A percentile compares a stretch with the other conserved stretches of the same genome.
These are phyloP conservation scores for Leuciscus waleckii DNA, from an alignment of 2,797 vertebrate genomes.

Conservation along the genomic window DNA sequence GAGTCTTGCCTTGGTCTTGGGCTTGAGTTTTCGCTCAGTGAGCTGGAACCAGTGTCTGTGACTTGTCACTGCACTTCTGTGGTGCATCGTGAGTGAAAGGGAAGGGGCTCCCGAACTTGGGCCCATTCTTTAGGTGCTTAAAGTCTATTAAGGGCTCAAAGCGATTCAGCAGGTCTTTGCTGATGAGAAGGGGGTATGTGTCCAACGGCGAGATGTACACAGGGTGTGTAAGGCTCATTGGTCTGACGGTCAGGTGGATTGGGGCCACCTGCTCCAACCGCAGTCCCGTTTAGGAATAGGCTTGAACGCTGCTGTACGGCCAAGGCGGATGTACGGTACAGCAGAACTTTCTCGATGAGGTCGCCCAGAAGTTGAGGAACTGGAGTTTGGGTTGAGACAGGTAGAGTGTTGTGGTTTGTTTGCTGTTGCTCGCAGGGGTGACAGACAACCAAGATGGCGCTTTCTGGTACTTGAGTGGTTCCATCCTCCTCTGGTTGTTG, in stretches of 20 bases:
- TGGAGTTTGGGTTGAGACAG: too few relatives aligned
- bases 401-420: too few relatives aligned
- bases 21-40: accelerated
- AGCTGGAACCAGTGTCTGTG: neutral
- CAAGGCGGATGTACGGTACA: too few relatives aligned
- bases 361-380: too few relatives aligned
- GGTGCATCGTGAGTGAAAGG: neutral
- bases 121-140: neutral
- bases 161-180: constrained; percentile 13
- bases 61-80: neutral
- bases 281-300: neutral
- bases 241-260: constrained; percentile 17
- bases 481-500: too few relatives aligned
- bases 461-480: too few relatives aligned
- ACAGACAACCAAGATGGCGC: neutral
- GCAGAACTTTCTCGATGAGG: too few relatives aligned
- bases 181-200: constrained; percentile 14
- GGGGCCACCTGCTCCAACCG: neutral
- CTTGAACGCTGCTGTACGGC: too few relatives aligned
- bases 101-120: constrained; percentile 6
- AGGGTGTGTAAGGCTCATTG: constrained; percentile 8
- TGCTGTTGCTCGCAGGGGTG: too few relatives aligned
- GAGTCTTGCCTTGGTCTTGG: neutral
- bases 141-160: constrained; percentile 22
- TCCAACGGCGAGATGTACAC: neutral